phyloP scores from a whole-genome alignment of 2,797 vertebrate genomes.

The Zenarchopterus dispar region DNA sequence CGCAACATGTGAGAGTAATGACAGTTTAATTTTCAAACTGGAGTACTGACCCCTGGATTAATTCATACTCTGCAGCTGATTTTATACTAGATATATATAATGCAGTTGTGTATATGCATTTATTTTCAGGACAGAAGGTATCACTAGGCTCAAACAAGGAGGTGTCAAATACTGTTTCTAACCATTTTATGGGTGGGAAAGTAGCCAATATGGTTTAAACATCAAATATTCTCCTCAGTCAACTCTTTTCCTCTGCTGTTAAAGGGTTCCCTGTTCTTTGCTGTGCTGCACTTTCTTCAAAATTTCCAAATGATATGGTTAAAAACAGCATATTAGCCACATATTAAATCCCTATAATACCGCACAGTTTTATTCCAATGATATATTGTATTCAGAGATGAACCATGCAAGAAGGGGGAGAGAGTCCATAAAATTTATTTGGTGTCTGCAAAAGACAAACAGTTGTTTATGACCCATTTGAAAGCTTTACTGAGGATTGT shows the following conservation, averaged over 20 bases:
- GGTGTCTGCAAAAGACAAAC: too few relatives aligned
- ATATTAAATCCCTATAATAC: too few relatives aligned
- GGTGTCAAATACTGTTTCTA: conserved; percentile 30
- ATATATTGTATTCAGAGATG: too few relatives aligned
- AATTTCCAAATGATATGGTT: too few relatives aligned
- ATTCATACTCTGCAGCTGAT: conserved; percentile 14
- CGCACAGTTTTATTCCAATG: too few relatives aligned
- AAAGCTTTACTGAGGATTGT: neutral
- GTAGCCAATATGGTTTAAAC: conserved; percentile 20
- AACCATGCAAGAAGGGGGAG: too few relatives aligned
- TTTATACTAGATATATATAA: conserved; percentile 30
- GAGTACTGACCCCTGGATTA: too few relatives aligned
- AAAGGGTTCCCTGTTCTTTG: conserved; percentile 29
- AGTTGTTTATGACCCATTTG: neutral
- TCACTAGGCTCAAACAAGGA: neutral
- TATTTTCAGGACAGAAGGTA: neutral
- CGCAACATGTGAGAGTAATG: too few relatives aligned
- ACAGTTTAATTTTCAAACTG: too few relatives aligned
- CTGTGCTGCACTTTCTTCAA: conserved; percentile 19
- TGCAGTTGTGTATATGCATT: neutral
- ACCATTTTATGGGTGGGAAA: conserved; percentile 14
- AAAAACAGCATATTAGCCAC: too few relatives aligned
- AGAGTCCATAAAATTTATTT: too few relatives aligned
- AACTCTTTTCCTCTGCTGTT: conserved; percentile 18
- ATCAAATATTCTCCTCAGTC: conserved; percentile 6